Evolutionary conservation across 2,888 invertebrate species (phyloP).

Genomic region (Euplexia lucipara): DNA sequence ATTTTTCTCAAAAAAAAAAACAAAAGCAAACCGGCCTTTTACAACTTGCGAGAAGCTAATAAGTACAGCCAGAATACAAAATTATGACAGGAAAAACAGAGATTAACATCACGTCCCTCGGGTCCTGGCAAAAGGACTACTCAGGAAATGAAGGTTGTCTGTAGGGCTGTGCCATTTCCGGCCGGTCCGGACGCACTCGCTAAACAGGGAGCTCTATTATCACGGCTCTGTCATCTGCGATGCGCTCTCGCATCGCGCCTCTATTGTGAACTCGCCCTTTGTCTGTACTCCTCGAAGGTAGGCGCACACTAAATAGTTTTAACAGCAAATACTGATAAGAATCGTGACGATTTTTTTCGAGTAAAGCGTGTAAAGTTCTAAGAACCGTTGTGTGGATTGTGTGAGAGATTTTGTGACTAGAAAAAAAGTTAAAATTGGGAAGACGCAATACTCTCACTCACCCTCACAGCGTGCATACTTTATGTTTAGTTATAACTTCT

Average conservation of each 20-base stretch:
- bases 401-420: neutral
- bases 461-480: too few species aligned
- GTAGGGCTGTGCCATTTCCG: conserved; percentile 84
- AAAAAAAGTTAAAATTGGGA: too few species aligned
- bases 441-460: too few species aligned
- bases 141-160: conserved; percentile 88
- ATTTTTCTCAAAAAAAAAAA: conserved; percentile 18
- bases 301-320: conserved; percentile 49
- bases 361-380: too few species aligned
- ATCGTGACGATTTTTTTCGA: neutral
- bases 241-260: conserved; percentile 74
- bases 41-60: conserved; percentile 47
- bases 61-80: conserved; percentile 52
- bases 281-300: conserved; percentile 57
- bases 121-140: conserved; percentile 76
- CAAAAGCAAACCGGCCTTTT: conserved; percentile 28
- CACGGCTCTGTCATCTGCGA: conserved; percentile 77
- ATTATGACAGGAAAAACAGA: conserved; percentile 63
- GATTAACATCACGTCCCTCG: conserved; percentile 66
- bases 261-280: conserved; percentile 72
- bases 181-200: conserved; percentile 78
- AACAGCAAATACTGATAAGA: conserved; percentile 1
- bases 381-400: neutral
- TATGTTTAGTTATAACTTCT: too few species aligned
- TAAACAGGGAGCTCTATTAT: conserved; percentile 80